These are phyloP conservation scores for Gymnarchus niloticus DNA, from an alignment of 2,113 vertebrate genomes.

Conservation along the genomic window DNA sequence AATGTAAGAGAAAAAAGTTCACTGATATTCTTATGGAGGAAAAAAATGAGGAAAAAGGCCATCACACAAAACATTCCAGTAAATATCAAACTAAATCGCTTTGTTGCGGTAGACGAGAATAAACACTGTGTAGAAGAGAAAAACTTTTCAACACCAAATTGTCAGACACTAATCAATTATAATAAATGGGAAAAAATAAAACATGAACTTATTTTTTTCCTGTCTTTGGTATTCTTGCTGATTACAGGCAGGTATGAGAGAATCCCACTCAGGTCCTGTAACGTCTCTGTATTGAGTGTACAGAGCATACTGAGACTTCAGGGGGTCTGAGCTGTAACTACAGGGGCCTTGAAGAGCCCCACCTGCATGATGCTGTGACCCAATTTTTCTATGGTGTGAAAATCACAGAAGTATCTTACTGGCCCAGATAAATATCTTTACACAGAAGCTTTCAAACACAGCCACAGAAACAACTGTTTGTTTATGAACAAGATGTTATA, in stretches of 20 bases:
- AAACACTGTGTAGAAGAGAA: neutral
- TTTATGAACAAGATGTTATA: too few relatives aligned
- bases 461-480: neutral
- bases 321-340: neutral
- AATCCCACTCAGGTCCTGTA: neutral
- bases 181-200: too few relatives aligned
- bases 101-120: neutral
- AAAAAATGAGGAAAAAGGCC: neutral
- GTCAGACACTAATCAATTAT: too few relatives aligned
- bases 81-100: neutral
- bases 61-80: slow-evolving; percentile 3
- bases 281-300: neutral
- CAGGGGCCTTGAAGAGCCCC: neutral
- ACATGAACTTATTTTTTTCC: neutral
- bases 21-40: slow-evolving; percentile 4
- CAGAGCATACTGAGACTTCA: neutral
- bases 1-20: neutral
- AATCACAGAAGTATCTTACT: neutral
- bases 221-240: neutral
- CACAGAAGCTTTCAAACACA: neutral
- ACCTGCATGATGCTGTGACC: too few relatives aligned
- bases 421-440: neutral
- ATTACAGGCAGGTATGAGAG: neutral
- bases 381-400: neutral
- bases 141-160: too few relatives aligned